A percentile compares a stretch with the other conserved stretches of the same genome.
Evolutionary conservation across 2,797 vertebrate species (phyloP).

Genomic region (Paramormyrops hopkinsi): DNA sequence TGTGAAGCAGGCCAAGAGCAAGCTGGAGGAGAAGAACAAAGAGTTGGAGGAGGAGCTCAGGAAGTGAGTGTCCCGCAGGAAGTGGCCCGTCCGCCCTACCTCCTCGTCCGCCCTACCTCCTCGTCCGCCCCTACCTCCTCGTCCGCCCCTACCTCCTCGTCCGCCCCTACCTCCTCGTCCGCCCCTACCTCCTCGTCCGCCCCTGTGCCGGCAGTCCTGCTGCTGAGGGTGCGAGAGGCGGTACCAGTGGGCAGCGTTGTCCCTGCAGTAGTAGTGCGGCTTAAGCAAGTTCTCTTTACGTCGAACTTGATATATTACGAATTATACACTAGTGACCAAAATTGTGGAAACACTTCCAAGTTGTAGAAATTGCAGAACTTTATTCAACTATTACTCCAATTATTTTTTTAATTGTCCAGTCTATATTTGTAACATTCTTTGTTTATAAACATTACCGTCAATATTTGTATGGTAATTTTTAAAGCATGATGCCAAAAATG

Average conservation of each 20-base stretch:
- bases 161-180: neutral
- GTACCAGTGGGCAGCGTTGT: neutral
- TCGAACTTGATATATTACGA: neutral
- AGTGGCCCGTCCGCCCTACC: neutral
- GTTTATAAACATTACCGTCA: neutral
- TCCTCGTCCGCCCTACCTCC: neutral
- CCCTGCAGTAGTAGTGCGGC: neutral
- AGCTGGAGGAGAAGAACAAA: constrained; percentile 79
- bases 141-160: neutral
- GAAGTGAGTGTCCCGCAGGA: constrained; percentile 59
- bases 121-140: neutral
- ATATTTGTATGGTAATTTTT: neutral
- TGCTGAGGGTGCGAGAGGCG: neutral
- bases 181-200: too few species aligned
- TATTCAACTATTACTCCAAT: neutral
- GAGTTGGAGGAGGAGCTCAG: constrained; percentile 92
- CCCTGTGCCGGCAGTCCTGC: neutral
- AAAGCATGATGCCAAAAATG: neutral
- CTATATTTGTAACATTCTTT: neutral
- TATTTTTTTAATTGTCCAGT: neutral
- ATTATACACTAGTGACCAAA: neutral
- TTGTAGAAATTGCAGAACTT: neutral
- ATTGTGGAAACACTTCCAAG: neutral
- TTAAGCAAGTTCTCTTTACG: neutral
- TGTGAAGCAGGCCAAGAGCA: constrained; percentile 75